Percentiles rank a stretch among this genome's conserved stretches.
These are phyloP conservation scores for Aradophagus sp. DNA, from an alignment of 1,140 invertebrate species.

Conservation along the genomic window DNA sequence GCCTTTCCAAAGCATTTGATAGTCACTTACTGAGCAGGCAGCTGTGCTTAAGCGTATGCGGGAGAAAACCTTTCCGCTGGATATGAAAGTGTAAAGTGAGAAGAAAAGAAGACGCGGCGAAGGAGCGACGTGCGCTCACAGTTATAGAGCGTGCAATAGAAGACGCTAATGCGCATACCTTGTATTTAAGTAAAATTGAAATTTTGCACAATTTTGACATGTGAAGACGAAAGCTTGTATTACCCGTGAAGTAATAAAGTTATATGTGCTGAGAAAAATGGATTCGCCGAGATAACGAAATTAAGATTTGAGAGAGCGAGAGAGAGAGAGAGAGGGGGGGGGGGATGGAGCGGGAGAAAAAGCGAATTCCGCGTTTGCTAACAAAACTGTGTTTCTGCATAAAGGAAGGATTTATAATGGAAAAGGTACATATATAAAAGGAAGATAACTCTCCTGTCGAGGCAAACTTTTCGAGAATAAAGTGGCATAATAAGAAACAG, in stretches of 20 bases:
- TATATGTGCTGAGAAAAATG: conserved; percentile 15
- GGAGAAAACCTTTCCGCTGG: conserved; percentile 18
- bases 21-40: conserved; percentile 33
- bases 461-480: too few relatives aligned
- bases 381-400: too few relatives aligned
- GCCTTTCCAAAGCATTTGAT: conserved; percentile 25
- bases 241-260: conserved; percentile 25
- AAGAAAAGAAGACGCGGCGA: conserved; percentile 21
- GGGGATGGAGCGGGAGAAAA: conserved; percentile 36
- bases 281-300: conserved; percentile 8
- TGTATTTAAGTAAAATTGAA: conserved; percentile 44
- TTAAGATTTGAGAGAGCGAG: conserved; percentile 14
- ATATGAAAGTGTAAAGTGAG: conserved; percentile 37
- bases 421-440: too few relatives aligned
- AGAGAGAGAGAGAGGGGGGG: too few relatives aligned
- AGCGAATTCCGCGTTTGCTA: too few relatives aligned
- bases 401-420: too few relatives aligned
- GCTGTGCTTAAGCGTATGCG: conserved; percentile 32
- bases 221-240: conserved; percentile 29
- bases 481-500: too few relatives aligned
- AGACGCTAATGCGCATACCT: conserved; percentile 37
- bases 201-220: conserved; percentile 40
- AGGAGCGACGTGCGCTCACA: conserved; percentile 29
- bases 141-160: conserved; percentile 29
- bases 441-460: too few relatives aligned